Evolutionary conservation across 2,113 vertebrate species (phyloP).

Genomic region (Nyctibius bracteatus): DNA sequence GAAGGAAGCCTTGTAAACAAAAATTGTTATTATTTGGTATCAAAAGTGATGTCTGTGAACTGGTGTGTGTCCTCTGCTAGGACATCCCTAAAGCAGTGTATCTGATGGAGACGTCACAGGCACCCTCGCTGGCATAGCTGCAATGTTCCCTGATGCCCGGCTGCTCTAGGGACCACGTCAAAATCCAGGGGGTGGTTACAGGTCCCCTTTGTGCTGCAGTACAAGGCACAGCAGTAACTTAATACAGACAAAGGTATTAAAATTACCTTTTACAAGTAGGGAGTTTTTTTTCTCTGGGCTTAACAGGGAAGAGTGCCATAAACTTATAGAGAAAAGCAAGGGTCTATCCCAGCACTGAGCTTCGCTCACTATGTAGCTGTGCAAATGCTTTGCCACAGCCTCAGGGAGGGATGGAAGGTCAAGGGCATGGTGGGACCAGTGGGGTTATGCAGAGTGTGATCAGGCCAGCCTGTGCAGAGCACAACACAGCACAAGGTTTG

Average conservation of each 20-base stretch:
- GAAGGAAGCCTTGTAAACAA: neutral
- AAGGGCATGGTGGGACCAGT: neutral
- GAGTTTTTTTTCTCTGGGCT: neutral
- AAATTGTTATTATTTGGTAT: neutral
- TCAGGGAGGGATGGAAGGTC: neutral
- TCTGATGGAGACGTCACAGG: neutral
- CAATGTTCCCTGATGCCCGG: rapidly evolving
- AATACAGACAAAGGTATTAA: neutral
- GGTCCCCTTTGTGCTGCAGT: neutral
- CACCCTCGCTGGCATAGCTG: neutral
- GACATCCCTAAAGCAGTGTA: neutral
- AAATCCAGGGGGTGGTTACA: neutral
- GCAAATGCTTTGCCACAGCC: neutral
- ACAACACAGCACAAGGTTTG: neutral
- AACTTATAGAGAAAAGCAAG: neutral
- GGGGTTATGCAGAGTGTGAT: neutral
- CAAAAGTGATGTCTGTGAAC: neutral
- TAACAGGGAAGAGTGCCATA: neutral
- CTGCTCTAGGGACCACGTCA: neutral
- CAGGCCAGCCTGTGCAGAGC: neutral
- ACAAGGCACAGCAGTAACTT: neutral
- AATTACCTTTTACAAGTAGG: neutral
- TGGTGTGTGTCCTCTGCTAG: neutral
- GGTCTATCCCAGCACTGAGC: neutral
- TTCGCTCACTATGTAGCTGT: neutral